Percentiles rank a stretch among this genome's conserved stretches.
These are phyloP conservation scores for Falco naumanni DNA, from an alignment of 2,797 vertebrate genomes.

Conservation along the genomic window DNA sequence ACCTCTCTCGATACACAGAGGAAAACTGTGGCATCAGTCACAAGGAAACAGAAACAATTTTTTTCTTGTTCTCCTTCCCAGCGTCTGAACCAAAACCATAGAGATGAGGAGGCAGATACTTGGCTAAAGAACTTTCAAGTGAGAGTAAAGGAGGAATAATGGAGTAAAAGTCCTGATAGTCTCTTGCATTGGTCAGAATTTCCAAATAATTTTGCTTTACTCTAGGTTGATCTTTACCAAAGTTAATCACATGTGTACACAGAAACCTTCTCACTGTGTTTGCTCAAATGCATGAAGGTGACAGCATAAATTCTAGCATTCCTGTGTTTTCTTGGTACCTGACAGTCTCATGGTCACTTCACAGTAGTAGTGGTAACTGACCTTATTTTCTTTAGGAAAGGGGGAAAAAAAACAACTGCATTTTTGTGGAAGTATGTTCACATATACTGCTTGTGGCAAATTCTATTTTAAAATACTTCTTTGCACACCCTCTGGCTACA, in stretches of 20 bases:
- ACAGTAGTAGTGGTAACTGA: background rate
- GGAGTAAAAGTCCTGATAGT: background rate
- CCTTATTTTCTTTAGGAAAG: background rate
- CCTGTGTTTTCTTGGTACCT: background rate
- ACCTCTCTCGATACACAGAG: background rate
- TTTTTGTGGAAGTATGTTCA: background rate
- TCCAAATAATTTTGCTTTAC: background rate
- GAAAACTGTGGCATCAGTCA: background rate
- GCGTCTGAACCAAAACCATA: background rate
- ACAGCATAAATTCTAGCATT: background rate
- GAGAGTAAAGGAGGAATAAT: background rate
- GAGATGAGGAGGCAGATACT: background rate
- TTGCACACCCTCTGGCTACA: background rate
- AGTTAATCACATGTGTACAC: background rate
- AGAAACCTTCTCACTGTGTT: background rate
- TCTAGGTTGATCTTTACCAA: background rate
- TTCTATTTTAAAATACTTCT: background rate
- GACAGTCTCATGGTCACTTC: background rate
- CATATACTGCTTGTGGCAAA: background rate
- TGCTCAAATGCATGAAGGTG: background rate
- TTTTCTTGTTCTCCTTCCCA: background rate
- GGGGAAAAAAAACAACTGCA: background rate
- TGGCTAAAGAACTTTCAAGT: background rate
- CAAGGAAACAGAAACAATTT: background rate
- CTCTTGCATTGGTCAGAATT: background rate